Percentiles rank a stretch among this genome's conserved stretches.
These are phyloP conservation scores for Ivindomyrus marchei DNA, from an alignment of 2,113 vertebrate species.

Conservation along the genomic window DNA sequence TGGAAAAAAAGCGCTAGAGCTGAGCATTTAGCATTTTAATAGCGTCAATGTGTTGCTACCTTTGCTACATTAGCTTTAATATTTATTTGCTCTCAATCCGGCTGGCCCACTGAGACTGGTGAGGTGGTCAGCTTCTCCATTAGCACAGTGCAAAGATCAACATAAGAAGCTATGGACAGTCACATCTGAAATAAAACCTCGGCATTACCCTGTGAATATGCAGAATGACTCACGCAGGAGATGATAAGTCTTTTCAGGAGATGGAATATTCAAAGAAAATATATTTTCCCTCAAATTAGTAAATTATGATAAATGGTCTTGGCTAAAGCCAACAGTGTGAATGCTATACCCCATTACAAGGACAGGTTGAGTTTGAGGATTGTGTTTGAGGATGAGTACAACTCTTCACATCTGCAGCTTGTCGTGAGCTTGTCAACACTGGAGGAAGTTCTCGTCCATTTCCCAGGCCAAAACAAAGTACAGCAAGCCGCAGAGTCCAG, in stretches of 20 bases:
- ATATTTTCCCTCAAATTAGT: neutral
- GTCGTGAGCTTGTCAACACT: neutral
- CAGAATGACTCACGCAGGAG: neutral
- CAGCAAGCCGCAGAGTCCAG: neutral
- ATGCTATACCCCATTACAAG: neutral
- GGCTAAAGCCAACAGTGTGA: neutral
- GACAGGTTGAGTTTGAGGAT: neutral
- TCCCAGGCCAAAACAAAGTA: neutral
- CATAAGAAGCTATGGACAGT: neutral
- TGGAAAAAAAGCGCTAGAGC: neutral
- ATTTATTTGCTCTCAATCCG: neutral
- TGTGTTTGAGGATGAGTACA: neutral
- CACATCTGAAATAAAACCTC: neutral
- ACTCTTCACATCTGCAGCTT: neutral
- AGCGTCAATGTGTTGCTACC: neutral
- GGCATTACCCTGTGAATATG: neutral
- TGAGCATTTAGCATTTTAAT: neutral
- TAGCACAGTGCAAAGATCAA: neutral
- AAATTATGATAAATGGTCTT: neutral
- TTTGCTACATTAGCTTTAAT: neutral
- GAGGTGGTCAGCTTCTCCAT: neutral
- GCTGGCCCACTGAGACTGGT: neutral
- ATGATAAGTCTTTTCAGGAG: neutral
- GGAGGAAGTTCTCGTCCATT: neutral
- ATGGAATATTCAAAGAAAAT: neutral